Conservation (phyloP, 2,888 invertebrate genomes). For the Argyra leucocephala region DNA sequence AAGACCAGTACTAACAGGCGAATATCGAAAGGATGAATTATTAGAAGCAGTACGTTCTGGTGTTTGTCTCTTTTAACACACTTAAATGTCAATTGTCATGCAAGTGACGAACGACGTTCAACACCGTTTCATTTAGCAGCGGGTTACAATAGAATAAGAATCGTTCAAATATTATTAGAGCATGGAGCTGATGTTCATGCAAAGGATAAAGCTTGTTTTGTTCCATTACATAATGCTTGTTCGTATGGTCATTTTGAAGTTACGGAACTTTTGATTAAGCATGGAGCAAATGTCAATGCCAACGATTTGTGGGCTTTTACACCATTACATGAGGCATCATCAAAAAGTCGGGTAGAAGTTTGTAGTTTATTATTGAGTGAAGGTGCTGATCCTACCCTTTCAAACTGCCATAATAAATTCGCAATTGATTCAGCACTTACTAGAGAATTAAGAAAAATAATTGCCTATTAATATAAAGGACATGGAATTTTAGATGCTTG, state of each 20-base stretch:
- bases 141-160: constrained; percentile 85
- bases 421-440: constrained; percentile 91
- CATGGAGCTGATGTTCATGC: constrained; percentile 94
- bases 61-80: constrained; percentile 77
- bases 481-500: constrained; percentile 81
- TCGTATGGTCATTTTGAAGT: constrained; percentile 97
- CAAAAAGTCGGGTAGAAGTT: constrained; percentile 82
- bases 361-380: constrained; percentile 87
- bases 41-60: constrained; percentile 89
- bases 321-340: constrained; percentile 87
- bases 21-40: constrained; percentile 84
- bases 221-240: constrained; percentile 93
- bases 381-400: constrained; percentile 88
- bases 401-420: constrained; percentile 94
- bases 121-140: constrained; percentile 90
- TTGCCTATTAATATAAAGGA: constrained; percentile 88
- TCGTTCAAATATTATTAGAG: constrained; percentile 79
- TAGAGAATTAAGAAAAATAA: constrained; percentile 76
- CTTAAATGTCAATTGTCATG: constrained; percentile 95
- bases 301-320: constrained; percentile 97
- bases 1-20: constrained; percentile 81
- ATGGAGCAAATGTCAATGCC: constrained; percentile 92
- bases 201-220: constrained; percentile 93
- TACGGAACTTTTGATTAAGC: constrained; percentile 76
- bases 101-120: constrained; percentile 87